Base-by-base conservation (phyloP, 2,888 invertebrate species). In the Vandiemenella viatica region DNA sequence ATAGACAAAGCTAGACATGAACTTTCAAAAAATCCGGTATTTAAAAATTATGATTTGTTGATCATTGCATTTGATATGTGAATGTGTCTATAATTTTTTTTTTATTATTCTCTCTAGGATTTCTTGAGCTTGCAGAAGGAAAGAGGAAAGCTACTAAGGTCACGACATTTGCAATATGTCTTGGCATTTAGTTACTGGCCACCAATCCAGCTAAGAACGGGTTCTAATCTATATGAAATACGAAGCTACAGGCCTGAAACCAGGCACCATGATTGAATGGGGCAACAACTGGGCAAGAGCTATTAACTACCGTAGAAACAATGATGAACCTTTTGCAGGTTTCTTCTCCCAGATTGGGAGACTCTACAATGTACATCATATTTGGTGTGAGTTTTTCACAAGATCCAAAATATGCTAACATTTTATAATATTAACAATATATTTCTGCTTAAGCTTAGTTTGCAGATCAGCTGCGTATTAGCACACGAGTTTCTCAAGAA, bases 201-300 rank as follows among this genome's bases (percentile, higher is more conserved):
- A 13, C 78, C 80, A 50, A 80, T 85, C 20, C 72, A 77, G 55
- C 77, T 81, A 20, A 74, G 92, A 21, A 67, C 72, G 0, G 75
- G 79, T 3, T 74, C 72, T 51, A 87, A 95, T 64, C 86, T 95
- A 57, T 98, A 98, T 63, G 97, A 98, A 72, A 85, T 98, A 61
- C 76, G 93, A 59, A 81, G 83, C 59, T 91, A 85, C 67, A 87
- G 90, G 55, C 71, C n/a, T 98, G 38, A 93, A 93, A 69, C 96
- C 97, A 0, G 97, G 97, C 45, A 96, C 96, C 1, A 96, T 97
- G 96, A 96, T 97, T 58, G 97, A 97, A 69, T 98, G 97, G 97
- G 97, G 95, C 49, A 97, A 97, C 68, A 95, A 96, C 67, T 98
- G 97, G 96, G 93, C 93, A 0, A 76, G 91, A 59, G 96, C 93